These are phyloP conservation scores for Tetranychus truncatus DNA, from an alignment of 2,888 invertebrate species.

Conservation along the genomic window DNA sequence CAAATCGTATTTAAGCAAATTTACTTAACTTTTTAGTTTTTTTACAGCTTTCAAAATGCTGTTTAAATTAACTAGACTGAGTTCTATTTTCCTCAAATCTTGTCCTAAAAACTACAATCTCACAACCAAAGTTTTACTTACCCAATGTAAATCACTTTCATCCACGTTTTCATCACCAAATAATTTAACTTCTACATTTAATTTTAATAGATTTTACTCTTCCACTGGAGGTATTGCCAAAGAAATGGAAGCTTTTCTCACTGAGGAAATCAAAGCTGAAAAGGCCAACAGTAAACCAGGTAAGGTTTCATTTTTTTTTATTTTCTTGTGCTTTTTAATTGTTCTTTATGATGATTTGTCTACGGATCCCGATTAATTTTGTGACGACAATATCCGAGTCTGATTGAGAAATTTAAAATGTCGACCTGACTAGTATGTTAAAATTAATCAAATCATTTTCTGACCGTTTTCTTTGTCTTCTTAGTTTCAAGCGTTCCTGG, in stretches of 20 bases:
- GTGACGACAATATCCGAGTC: background rate
- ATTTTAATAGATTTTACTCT: background rate
- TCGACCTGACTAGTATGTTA: background rate
- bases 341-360: background rate
- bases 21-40: no score
- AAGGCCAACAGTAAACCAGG: background rate
- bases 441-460: background rate
- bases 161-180: background rate
- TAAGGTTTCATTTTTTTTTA: background rate
- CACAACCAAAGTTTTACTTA: no score
- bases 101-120: background rate
- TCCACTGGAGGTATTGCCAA: background rate
- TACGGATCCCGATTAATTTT: constrained; percentile 1
- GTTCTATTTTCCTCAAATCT: background rate
- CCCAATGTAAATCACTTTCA: background rate
- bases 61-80: background rate
- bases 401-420: background rate
- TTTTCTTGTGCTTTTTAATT: background rate
- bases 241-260: constrained; percentile 8
- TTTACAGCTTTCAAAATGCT: background rate
- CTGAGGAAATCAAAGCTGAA: constrained; percentile 13
- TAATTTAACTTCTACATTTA: background rate
- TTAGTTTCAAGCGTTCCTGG: constrained; percentile 9
- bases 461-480: background rate
- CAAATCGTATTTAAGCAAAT: no score